phyloP scores from a whole-genome alignment of 2,888 invertebrate species.

The Pterobdella sp. region DNA sequence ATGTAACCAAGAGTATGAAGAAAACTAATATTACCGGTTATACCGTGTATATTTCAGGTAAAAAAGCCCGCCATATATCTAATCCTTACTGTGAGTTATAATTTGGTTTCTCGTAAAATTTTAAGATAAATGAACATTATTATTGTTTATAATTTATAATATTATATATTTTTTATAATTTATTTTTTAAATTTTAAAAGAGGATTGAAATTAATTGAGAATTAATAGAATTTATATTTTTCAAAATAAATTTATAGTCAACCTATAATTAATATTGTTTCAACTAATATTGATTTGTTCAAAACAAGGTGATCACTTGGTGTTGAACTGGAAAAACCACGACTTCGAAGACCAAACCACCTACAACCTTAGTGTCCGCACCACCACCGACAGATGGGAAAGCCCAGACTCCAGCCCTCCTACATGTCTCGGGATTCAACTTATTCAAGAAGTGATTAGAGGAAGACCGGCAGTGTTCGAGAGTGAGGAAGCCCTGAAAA shows the following conservation, averaged over 20 bases:
- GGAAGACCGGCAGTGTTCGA: conserved; percentile 12
- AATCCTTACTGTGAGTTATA: conserved; percentile 29
- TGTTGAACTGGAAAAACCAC: conserved; percentile 27
- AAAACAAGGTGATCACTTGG: conserved; percentile 33
- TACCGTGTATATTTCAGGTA: conserved; percentile 29
- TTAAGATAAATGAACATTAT: too few relatives aligned
- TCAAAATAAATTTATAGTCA: too few relatives aligned
- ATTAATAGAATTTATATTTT: too few relatives aligned
- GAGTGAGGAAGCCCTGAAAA: neutral
- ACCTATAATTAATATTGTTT: too few relatives aligned
- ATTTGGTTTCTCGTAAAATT: too few relatives aligned
- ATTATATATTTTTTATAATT: too few relatives aligned
- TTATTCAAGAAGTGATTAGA: conserved; percentile 22
- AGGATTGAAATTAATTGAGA: too few relatives aligned
- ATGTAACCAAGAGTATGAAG: neutral
- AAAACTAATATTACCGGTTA: conserved; percentile 31
- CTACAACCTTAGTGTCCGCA: conserved; percentile 26
- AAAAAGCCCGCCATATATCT: conserved; percentile 28
- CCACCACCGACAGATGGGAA: conserved; percentile 29
- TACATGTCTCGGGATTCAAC: conserved; percentile 19
- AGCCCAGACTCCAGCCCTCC: conserved; percentile 30
- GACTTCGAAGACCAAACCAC: conserved; percentile 22
- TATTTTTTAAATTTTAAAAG: conserved; percentile 7
- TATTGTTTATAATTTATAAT: too few relatives aligned
- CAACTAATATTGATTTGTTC: too few relatives aligned